A percentile compares a stretch with the other conserved stretches of the same genome.
These are phyloP conservation scores for Saccostrea cuccullata DNA, from an alignment of 1,140 invertebrate genomes.

Conservation along the genomic window DNA sequence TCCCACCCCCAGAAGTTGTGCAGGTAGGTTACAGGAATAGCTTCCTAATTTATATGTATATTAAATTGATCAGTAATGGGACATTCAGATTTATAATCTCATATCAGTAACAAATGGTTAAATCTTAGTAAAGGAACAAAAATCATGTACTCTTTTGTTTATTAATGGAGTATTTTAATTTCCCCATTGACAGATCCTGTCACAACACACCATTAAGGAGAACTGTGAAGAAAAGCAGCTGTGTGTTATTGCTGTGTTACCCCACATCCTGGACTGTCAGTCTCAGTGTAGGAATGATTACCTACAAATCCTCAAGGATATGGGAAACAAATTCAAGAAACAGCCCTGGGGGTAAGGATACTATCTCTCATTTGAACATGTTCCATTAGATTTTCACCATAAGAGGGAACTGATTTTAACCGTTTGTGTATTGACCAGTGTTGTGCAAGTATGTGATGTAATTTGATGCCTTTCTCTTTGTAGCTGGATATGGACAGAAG, in stretches of 20 bases:
- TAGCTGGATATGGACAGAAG: slow-evolving; percentile 97
- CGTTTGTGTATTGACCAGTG: too few relatives aligned
- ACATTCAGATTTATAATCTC: too few relatives aligned
- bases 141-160: too few relatives aligned
- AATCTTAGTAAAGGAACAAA: too few relatives aligned
- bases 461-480: slow-evolving; percentile 55
- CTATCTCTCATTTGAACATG: neutral
- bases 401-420: too few relatives aligned
- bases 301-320: slow-evolving; percentile 85
- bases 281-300: slow-evolving; percentile 95
- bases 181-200: slow-evolving; percentile 80
- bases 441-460: neutral
- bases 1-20: slow-evolving; percentile 92
- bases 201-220: slow-evolving; percentile 84
- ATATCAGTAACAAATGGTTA: too few relatives aligned
- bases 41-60: too few relatives aligned
- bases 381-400: too few relatives aligned
- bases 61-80: too few relatives aligned
- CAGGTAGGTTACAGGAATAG: slow-evolving; percentile 81
- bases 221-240: slow-evolving; percentile 91
- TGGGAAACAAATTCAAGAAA: slow-evolving; percentile 96
- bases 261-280: slow-evolving; percentile 98
- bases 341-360: slow-evolving; percentile 94
- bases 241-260: slow-evolving; percentile 95
- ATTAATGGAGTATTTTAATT: too few relatives aligned